Conservation (phyloP, 2,113 vertebrate species). For the Xiphophorus maculatus region DNA sequence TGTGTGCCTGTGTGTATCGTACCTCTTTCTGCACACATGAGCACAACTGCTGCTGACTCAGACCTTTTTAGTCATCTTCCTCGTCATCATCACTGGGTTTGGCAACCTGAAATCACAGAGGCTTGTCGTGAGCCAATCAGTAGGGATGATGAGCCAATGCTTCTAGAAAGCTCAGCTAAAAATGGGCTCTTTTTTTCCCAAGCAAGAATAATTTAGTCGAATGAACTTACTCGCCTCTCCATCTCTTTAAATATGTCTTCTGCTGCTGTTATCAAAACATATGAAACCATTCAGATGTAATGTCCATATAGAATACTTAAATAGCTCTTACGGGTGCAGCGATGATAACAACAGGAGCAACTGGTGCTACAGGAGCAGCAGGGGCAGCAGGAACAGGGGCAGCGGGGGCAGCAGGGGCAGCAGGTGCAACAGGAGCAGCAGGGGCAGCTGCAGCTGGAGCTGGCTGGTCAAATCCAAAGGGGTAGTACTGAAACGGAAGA, state of each 20-base stretch:
- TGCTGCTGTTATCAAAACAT: not conserved
- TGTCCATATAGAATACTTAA: not conserved
- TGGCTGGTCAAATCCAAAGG: constrained; percentile 42
- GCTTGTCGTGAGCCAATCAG: constrained; percentile 38
- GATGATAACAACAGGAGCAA: not conserved
- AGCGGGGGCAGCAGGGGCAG: not conserved
- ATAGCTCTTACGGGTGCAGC: constrained; percentile 38
- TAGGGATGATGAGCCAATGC: constrained; percentile 12
- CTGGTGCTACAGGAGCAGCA: not conserved
- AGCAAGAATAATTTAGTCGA: constrained; percentile 9
- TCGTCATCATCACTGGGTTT: constrained; percentile 50
- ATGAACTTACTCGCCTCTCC: constrained; percentile 27
- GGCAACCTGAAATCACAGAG: constrained; percentile 61
- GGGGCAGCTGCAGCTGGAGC: constrained; percentile 15
- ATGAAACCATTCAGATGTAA: not conserved
- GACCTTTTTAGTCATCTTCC: constrained; percentile 56
- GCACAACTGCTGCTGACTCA: constrained; percentile 36
- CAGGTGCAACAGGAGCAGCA: constrained; percentile 1
- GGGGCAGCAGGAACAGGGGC: not conserved
- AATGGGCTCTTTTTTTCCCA: not conserved
- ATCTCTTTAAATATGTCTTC: not conserved
- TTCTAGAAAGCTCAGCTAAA: constrained; percentile 29
- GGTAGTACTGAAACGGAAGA: constrained; percentile 42
- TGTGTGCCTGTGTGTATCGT: not conserved
- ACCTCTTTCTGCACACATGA: constrained; percentile 15